These are phyloP conservation scores for Dissostichus mawsoni DNA, from an alignment of 2,113 vertebrate genomes.

Conservation along the genomic window DNA sequence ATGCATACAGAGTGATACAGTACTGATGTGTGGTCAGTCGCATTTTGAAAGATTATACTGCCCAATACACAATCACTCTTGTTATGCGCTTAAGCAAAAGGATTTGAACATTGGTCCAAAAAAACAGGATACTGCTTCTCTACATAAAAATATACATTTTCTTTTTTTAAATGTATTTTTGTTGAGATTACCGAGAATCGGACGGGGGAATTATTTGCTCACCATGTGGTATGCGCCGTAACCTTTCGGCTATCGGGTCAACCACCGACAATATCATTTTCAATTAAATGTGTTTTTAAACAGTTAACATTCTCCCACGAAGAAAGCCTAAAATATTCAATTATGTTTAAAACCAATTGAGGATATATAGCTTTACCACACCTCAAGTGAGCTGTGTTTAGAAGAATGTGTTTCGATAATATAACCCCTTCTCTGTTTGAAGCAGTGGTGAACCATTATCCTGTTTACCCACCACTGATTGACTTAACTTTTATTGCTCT, in stretches of 20 bases:
- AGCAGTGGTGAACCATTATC: slow-evolving; percentile 36
- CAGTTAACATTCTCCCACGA: not conserved
- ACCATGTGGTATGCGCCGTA: too few relatives aligned
- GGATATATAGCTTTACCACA: slow-evolving; percentile 11
- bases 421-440: slow-evolving; percentile 58
- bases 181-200: too few relatives aligned
- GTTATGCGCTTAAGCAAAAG: not conserved
- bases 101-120: not conserved
- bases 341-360: not conserved
- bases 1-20: not conserved
- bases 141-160: not conserved
- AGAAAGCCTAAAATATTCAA: not conserved
- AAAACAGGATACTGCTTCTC: not conserved
- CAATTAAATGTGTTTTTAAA: not conserved
- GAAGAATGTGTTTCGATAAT: slow-evolving; percentile 31
- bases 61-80: not conserved
- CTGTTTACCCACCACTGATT: slow-evolving; percentile 52
- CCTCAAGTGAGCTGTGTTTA: slow-evolving; percentile 36
- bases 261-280: not conserved
- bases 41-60: not conserved
- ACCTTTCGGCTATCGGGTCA: too few relatives aligned
- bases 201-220: too few relatives aligned
- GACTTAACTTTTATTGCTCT: slow-evolving; percentile 77
- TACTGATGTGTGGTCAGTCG: not conserved
- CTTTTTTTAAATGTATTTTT: not conserved